Base-by-base conservation (phyloP, 2,113 vertebrate genomes). In the Patagioenas fasciata region DNA sequence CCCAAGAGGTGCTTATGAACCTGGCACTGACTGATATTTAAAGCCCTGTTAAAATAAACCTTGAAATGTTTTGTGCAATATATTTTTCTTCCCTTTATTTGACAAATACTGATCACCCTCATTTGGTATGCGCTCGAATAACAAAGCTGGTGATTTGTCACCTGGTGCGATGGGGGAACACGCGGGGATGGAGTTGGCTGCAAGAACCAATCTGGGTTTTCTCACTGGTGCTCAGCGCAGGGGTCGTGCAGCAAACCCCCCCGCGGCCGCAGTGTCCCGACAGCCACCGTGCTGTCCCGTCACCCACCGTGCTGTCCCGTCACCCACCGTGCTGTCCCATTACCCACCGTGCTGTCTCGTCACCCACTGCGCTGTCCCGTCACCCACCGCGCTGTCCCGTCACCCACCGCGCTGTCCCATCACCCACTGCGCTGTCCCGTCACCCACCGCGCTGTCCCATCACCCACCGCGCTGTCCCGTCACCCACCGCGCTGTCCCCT, bases 21-120 rank as follows among this genome's bases (percentile, higher is more conserved):
- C 80, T 58, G 54, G 44, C 54, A 28, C 77, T 90, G 75, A 23
- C 40, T n/a, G 71, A 77, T 73, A 19, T 20, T 40, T 50, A 70
- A 90, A 94, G 72, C 58, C 36, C 48, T 26, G 12, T 85, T 61
- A 75, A 94, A 95, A 89, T 74, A 97, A 91, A 94, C 47, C 17
- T 65, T 38, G 78, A 32, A 44, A 40, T 28, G 36, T 85, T 94
- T 90, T 90, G 67, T 21, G 12, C 67, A 51, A 32, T 64, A 1
- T 62, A 31, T 61, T 96, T 85, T 64, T 74, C 80, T 57, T 88
- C 75, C 48, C 13, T 24, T 83, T 50, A 13, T 70, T 88, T 84
- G 72, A 74, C 61, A 75, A 83, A 51, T 78, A 26, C 75, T 36
- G 67, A 54, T 90, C 75, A 20, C 85, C 80, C 54, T 29, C 64